Evolutionary conservation across 2,888 invertebrate species (phyloP).

Genomic region (Rotaria sp.): DNA sequence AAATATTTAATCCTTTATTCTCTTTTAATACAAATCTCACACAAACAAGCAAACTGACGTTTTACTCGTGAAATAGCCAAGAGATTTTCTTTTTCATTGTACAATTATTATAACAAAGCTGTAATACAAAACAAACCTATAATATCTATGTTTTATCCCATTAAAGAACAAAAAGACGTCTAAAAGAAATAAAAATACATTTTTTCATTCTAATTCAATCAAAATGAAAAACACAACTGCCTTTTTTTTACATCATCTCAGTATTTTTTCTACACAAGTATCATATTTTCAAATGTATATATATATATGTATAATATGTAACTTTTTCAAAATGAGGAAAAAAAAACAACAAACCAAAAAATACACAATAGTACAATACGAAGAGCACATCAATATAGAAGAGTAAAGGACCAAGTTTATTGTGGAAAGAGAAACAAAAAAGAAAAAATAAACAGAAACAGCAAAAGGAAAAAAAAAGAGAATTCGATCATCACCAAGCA

Average conservation of each 20-base stretch:
- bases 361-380: conserved; percentile 8
- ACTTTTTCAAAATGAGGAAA: background rate
- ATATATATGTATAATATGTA: background rate
- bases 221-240: background rate
- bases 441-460: background rate
- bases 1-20: no score
- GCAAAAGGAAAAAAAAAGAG: background rate
- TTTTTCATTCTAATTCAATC: background rate
- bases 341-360: background rate
- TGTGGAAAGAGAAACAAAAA: background rate
- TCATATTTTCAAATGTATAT: background rate
- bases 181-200: background rate
- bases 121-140: background rate
- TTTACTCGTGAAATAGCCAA: no score
- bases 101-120: no score
- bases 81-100: no score
- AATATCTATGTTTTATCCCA: background rate
- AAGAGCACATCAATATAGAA: background rate
- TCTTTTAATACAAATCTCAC: no score
- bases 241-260: background rate
- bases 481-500: background rate
- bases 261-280: background rate
- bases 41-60: no score
- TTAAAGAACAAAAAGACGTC: background rate
- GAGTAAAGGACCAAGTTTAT: background rate